Base-by-base conservation (phyloP, 2,113 vertebrate genomes). In the Pantherophis guttatus region DNA sequence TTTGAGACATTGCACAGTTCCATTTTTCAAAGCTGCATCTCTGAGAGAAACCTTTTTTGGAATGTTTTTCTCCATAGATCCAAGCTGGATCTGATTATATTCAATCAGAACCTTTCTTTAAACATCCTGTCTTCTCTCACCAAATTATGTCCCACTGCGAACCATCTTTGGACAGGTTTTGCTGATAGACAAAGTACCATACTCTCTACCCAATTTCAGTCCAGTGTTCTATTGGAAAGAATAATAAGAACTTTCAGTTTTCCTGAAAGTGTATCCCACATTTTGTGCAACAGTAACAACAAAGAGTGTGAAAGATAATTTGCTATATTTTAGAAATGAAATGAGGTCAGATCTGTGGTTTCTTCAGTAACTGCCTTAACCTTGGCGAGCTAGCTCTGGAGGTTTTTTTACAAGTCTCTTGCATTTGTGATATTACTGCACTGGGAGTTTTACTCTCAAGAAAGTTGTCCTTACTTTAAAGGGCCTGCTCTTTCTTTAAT, bases 311-410 rank as follows among this genome's bases (percentile, higher is more conserved):
- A 62, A 93, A 93, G 86, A 7, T 91, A 26, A 17, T 93, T 95
- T 57, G 94, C 91, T 58, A 57, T 81, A 75, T 29, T 93, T 95
- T 57, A 53, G 23, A 92, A 92, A 92, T 93, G 90, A 94, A 81
- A 90, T 39, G 50, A 88, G 29, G 65, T 89, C 89, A 91, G 29
- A 23, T 92, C 88, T 93, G 2, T 91, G 33, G 6, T 65, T 95
- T 91, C 91, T 58, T 90, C 90, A 65, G 92, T 91, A 95, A 89
- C 0, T 48, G 6, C 17, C 87, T 0, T 57, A 86, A 94, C 54
- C 87, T 92, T 24, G 87, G 11, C 15, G 93, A 7, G 58, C 12
- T 94, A 9, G 8, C 87, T 87, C 24, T 90, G 89, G 19, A 93
- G 23, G 10, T 70, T n/a, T 93, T 87, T 57, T 93, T 55, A 91